A percentile compares a stretch with the other conserved stretches of the same genome.
phyloP scores from a whole-genome alignment of 2,888 invertebrate genomes.

The Dorcus hopei region DNA sequence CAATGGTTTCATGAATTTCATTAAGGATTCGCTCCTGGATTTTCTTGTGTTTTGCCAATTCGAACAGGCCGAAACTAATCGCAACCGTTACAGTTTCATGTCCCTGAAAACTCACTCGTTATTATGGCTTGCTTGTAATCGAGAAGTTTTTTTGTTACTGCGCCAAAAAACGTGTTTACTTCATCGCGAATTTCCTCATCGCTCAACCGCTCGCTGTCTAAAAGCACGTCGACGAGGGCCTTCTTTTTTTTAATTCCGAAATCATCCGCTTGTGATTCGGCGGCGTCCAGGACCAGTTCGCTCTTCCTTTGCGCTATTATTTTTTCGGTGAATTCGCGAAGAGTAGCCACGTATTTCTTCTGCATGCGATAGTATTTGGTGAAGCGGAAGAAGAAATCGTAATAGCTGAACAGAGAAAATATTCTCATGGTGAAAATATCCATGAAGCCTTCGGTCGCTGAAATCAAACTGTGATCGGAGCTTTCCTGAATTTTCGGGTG shows the following conservation, averaged over 20 bases:
- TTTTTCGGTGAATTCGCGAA: conserved; percentile 20
- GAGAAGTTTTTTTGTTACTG: conserved; percentile 38
- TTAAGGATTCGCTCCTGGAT: not conserved
- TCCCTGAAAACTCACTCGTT: not conserved
- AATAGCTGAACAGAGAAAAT: conserved; percentile 23
- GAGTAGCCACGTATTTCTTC: conserved; percentile 17
- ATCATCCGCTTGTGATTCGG: conserved; percentile 10
- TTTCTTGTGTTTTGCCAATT: not conserved
- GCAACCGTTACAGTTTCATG: conserved; percentile 1
- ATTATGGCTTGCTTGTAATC: not conserved
- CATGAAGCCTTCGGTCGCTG: conserved; percentile 14
- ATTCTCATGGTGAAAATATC: conserved; percentile 23
- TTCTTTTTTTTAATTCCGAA: conserved; percentile 13
- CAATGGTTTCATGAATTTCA: not conserved
- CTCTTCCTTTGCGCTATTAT: conserved; percentile 22
- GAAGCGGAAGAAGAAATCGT: conserved; percentile 24
- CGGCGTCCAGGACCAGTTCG: conserved; percentile 4
- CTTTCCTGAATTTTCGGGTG: conserved; percentile 21
- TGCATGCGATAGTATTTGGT: conserved; percentile 20
- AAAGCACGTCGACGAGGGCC: conserved; percentile 32
- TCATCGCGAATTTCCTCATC: conserved; percentile 55
- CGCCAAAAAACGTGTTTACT: conserved; percentile 60
- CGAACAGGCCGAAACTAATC: conserved; percentile 4
- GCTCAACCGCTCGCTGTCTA: conserved; percentile 49
- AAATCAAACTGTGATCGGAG: conserved; percentile 17